Base-by-base conservation (phyloP, 2,888 invertebrate genomes). In the Eudasyphora cyanicolor region DNA sequence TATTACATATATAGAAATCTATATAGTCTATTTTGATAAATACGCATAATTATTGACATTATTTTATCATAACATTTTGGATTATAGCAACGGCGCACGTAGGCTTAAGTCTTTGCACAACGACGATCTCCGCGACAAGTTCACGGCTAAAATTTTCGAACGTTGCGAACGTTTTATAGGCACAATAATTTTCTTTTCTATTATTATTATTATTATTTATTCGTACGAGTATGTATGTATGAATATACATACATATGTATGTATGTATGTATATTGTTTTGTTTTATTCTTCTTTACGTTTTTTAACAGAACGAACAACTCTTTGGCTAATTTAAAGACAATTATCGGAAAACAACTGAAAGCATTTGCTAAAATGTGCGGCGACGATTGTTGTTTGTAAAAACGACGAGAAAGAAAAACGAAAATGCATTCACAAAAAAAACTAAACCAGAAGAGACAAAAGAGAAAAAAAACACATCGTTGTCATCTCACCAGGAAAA, bases 311-410 rank as follows among this genome's bases (percentile, higher is more conserved):
- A 73, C 60, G 76, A 62, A 71, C 74, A 35, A 57, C 38, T 64
- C 42, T 42, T 84, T 78, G 67, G 73, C 80, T 76, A 78, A 78
- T 78, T 84, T 81, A 62, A 17, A 45, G 75, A 79, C 78, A 81
- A 81, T 81, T 81, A 78, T 27, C 76, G 6, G 42, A 67, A 67
- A 76, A 76, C 71, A 81, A 84, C 80, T 84, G 54, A 84, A 75
- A 51, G 19, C 64, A 73, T 71, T 67, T 75, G 78, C 57, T 17
- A 42, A 71, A 75, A 69, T 49, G 76, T 75, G 29, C 51, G n/a
- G n/a, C n/a, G n/a, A n/a, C n/a, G 54, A 49, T 77, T 77, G 57
- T 78, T 78, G 49, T 38, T 35, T 42, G 38, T 42, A 45, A 45
- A 45, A 45, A n/a, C 2, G 12, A 7, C 7, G 12, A 12, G 12